Conservation (phyloP, 1,140 invertebrate species). For the Drosophila willistoni region DNA sequence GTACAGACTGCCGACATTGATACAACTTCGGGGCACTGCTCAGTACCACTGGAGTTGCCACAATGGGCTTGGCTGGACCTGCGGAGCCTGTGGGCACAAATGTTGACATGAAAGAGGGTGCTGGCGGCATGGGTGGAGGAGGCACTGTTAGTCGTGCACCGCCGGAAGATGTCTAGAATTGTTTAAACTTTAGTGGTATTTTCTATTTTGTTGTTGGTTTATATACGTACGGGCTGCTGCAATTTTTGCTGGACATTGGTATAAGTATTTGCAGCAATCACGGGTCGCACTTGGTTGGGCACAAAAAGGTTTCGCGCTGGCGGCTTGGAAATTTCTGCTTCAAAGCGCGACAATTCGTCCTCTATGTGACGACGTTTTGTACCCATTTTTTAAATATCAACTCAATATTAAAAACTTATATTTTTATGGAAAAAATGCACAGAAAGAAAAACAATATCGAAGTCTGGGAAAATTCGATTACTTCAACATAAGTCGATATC, state of each 20-base stretch:
- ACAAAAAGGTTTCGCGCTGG: slow-evolving; percentile 80
- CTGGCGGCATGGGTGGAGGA: slow-evolving; percentile 84
- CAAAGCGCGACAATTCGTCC: slow-evolving; percentile 93
- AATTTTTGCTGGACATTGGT: slow-evolving; percentile 87
- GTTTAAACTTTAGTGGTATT: slow-evolving; percentile 1
- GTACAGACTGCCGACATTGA: slow-evolving; percentile 82
- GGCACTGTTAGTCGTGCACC: slow-evolving; percentile 83
- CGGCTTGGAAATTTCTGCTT: slow-evolving; percentile 91
- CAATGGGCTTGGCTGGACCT: slow-evolving; percentile 47
- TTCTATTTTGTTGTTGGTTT: neutral
- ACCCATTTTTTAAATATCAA: slow-evolving; percentile 56
- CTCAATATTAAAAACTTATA: neutral
- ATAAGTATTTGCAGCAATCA: slow-evolving; percentile 88
- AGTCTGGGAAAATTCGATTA: neutral
- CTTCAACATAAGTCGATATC: neutral
- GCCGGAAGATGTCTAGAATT: slow-evolving; percentile 81
- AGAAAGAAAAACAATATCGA: neutral
- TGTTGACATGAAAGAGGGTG: slow-evolving; percentile 80
- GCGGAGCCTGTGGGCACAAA: slow-evolving; percentile 83
- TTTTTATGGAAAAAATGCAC: neutral
- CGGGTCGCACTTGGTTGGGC: slow-evolving; percentile 85
- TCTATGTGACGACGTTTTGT: slow-evolving; percentile 86
- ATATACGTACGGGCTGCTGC: slow-evolving; percentile 64
- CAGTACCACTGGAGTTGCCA: slow-evolving; percentile 86
- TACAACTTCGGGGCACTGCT: slow-evolving; percentile 87